These are phyloP conservation scores for Oncorhynchus tshawytscha DNA, from an alignment of 2,113 vertebrate genomes.

Conservation along the genomic window DNA sequence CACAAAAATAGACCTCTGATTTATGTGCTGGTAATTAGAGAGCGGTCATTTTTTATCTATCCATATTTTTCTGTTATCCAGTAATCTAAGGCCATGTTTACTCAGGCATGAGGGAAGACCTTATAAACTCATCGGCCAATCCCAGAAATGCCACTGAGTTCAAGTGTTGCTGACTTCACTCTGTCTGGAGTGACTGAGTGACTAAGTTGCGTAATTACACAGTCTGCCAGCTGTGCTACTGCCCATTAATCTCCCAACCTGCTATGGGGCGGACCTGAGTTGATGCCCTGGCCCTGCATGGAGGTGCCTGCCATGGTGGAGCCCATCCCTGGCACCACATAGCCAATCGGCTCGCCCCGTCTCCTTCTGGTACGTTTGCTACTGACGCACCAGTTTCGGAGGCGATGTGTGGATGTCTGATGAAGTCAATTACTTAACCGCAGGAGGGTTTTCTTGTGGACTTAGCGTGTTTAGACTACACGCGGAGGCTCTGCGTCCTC, in stretches of 20 bases:
- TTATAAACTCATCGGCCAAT: slow-evolving; percentile 51
- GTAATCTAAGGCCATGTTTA: slow-evolving; percentile 38
- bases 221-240: slow-evolving; percentile 64
- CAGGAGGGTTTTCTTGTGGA: slow-evolving; percentile 55
- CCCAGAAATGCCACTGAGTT: slow-evolving; percentile 53
- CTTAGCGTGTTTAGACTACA: slow-evolving; percentile 53
- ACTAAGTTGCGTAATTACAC: slow-evolving; percentile 73
- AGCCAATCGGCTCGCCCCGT: slow-evolving; percentile 8
- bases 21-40: slow-evolving; percentile 14
- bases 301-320: not conserved
- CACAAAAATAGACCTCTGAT: not conserved
- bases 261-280: slow-evolving; percentile 43
- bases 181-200: slow-evolving; percentile 65
- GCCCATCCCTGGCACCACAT: not conserved
- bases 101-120: slow-evolving; percentile 28
- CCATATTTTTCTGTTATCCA: not conserved
- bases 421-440: slow-evolving; percentile 59
- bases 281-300: slow-evolving; percentile 19
- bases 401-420: slow-evolving; percentile 39
- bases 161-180: slow-evolving; percentile 65
- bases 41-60: slow-evolving; percentile 30
- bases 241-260: slow-evolving; percentile 63
- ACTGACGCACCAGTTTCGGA: slow-evolving; percentile 20
- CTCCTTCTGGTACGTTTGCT: not conserved
- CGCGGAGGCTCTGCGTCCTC: slow-evolving; percentile 37